phyloP scores from a whole-genome alignment of 2,888 invertebrate species.

The Chironomus riparius region DNA sequence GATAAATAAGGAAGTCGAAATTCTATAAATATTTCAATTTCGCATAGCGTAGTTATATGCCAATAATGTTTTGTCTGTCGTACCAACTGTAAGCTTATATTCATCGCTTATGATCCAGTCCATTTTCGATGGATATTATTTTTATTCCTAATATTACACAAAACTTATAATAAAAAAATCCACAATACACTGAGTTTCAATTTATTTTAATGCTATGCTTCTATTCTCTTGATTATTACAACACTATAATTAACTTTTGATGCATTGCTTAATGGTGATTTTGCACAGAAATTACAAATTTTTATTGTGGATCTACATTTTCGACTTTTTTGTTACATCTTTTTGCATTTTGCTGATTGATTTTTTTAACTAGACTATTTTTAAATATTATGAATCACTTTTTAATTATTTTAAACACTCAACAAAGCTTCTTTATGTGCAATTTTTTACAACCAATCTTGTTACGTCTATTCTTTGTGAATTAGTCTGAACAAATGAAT shows the following conservation, averaged over 20 bases:
- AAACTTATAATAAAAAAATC: too few relatives aligned
- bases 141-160: too few relatives aligned
- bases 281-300: background rate
- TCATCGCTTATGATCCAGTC: slow-evolving; percentile 73
- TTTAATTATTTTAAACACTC: background rate
- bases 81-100: slow-evolving; percentile 55
- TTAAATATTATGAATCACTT: background rate
- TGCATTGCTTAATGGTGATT: background rate
- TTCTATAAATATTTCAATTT: too few relatives aligned
- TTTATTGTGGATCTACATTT: background rate
- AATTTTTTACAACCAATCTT: background rate
- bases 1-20: too few relatives aligned
- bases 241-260: background rate
- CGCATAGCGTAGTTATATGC: too few relatives aligned
- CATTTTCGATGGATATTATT: slow-evolving; percentile 41
- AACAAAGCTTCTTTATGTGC: background rate
- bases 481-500: background rate
- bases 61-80: background rate
- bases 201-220: too few relatives aligned
- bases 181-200: too few relatives aligned
- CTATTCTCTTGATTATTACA: background rate
- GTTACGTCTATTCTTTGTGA: background rate
- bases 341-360: background rate
- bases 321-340: background rate
- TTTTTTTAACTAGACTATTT: background rate